Base-by-base conservation (phyloP, 2,888 invertebrate species). In the Lepidocyrtoides sp. region DNA sequence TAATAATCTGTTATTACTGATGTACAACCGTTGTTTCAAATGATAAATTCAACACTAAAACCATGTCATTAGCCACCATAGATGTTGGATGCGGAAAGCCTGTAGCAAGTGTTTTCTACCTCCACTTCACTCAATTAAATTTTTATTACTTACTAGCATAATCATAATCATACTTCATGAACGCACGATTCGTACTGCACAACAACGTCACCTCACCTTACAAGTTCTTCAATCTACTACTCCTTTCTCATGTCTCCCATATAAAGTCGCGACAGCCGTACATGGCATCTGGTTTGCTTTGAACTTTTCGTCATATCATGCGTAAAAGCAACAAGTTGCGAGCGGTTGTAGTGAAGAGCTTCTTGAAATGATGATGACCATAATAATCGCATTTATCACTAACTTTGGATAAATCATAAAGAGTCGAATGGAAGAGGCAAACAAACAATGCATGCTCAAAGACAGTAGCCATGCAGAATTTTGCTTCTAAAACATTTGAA, bases 1-100 rank as follows among this genome's bases (percentile, higher is more conserved):
- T n/a, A 44, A 23, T 44, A 44, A 23, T 23, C 10, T 44, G 41
- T 23, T 44, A 72, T 72, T 72, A 72, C n/a, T 72, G 72, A 72
- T 72, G 17, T 23, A 72, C 4, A 44, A 72, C 72, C 23, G 72
- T 72, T 69, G 69, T 17, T 72, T 72, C 29, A 72, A 44, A 72
- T 32, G 72, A 23, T 72, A 72, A 20, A 72, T 32, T 23, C 44
- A 29, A 12, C 14, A 72, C n/a, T 23, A 44, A 66, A 44, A n/a
- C 36, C 69, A 32, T 14, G 17, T 17, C 69, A 69, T 69, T 20
- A 36, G 29, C 23, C 32, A 69, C 4, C 17, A 17, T 14, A 63
- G 14, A 26, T 63, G 29, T 12, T 63, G 14, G 14, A 69, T 17
- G 8, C 3, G 36, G n/a, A 69, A 69, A 69, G 36, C 1, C 8